Percentiles rank a stretch among this genome's conserved stretches.
These are phyloP conservation scores for Emydura subglobosa DNA, from an alignment of 2,113 vertebrate species.

Conservation along the genomic window DNA sequence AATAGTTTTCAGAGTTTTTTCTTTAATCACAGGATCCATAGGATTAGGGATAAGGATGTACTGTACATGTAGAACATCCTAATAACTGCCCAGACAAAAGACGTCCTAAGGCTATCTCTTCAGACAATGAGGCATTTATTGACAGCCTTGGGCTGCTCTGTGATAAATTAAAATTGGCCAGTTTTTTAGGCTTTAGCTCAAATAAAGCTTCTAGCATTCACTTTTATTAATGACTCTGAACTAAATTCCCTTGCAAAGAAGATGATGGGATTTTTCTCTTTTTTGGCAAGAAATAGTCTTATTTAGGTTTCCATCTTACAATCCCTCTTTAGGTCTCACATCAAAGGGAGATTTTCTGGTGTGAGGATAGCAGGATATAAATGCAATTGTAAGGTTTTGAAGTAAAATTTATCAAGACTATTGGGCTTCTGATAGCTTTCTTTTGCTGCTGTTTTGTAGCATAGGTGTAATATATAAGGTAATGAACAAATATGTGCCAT, in stretches of 20 bases:
- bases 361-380: neutral
- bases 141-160: conserved; percentile 26
- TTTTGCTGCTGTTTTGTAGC: neutral
- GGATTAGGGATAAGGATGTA: neutral
- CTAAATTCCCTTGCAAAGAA: conserved; percentile 41
- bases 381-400: neutral
- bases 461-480: neutral
- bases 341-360: neutral
- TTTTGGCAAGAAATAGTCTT: conserved; percentile 42
- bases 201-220: conserved; percentile 46
- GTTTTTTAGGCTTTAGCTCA: conserved; percentile 58
- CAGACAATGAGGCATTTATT: conserved; percentile 44
- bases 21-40: conserved; percentile 29
- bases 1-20: neutral
- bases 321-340: conserved; percentile 9
- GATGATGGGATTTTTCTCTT: conserved; percentile 41
- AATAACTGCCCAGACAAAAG: conserved; percentile 40
- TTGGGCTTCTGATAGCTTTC: neutral
- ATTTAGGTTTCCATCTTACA: conserved; percentile 37
- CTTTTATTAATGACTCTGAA: conserved; percentile 48
- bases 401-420: neutral
- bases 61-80: conserved; percentile 14
- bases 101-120: conserved; percentile 51
- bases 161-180: conserved; percentile 42
- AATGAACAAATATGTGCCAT: neutral